Conservation (phyloP, 2,888 invertebrate genomes). For the Tipula helvola region DNA sequence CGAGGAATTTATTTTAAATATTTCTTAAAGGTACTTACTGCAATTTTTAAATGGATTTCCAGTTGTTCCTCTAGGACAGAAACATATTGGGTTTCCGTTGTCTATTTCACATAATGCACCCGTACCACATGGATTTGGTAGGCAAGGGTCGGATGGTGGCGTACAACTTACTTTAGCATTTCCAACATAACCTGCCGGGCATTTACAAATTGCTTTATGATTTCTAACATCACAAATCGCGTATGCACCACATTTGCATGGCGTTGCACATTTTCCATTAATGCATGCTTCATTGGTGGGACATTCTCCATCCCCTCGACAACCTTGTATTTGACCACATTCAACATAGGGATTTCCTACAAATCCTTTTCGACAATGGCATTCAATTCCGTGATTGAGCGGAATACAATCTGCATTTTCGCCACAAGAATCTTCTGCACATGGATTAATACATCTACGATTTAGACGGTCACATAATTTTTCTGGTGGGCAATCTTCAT, state of each 20-base stretch:
- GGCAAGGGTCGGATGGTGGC: slow-evolving; percentile 64
- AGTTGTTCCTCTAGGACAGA: slow-evolving; percentile 76
- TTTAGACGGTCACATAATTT: slow-evolving; percentile 74
- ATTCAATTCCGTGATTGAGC: slow-evolving; percentile 61
- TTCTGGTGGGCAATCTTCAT: slow-evolving; percentile 81
- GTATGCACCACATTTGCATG: slow-evolving; percentile 65
- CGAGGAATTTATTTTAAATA: background rate
- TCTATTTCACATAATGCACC: slow-evolving; percentile 76
- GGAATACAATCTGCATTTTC: slow-evolving; percentile 69
- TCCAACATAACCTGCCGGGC: slow-evolving; percentile 68
- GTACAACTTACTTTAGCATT: slow-evolving; percentile 60
- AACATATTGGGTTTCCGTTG: slow-evolving; percentile 76
- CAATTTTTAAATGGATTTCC: slow-evolving; percentile 85
- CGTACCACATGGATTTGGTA: slow-evolving; percentile 76
- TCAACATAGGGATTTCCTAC: slow-evolving; percentile 65
- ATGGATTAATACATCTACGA: slow-evolving; percentile 71
- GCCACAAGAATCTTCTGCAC: slow-evolving; percentile 66
- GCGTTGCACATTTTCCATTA: slow-evolving; percentile 61
- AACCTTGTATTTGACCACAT: slow-evolving; percentile 56
- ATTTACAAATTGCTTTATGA: slow-evolving; percentile 69
- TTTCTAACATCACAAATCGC: slow-evolving; percentile 72
- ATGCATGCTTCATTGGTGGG: slow-evolving; percentile 62
- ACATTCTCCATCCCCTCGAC: slow-evolving; percentile 59
- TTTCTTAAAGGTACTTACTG: slow-evolving; percentile 50
- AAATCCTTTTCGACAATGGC: slow-evolving; percentile 59